Evolutionary conservation across 2,113 vertebrate genomes (phyloP).

Genomic region (Pithys albifrons): DNA sequence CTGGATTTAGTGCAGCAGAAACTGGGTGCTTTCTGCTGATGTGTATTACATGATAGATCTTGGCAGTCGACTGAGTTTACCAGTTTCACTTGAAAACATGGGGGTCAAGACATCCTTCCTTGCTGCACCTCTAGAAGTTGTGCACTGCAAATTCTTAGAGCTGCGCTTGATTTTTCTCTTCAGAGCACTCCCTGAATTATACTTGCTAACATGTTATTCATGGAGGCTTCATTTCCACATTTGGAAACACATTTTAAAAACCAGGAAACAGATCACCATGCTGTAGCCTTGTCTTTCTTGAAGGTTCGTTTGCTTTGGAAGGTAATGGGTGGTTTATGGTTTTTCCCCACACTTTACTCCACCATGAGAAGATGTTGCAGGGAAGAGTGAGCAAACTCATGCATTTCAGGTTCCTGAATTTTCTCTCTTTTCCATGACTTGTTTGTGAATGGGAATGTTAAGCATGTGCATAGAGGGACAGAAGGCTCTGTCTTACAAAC

Average conservation of each 20-base stretch:
- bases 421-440: not conserved
- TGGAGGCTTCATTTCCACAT: not conserved
- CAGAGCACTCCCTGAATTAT: not conserved
- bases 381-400: not conserved
- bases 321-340: not conserved
- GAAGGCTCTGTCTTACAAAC: not conserved
- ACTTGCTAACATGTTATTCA: not conserved
- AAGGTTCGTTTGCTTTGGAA: not conserved
- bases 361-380: not conserved
- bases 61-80: not conserved
- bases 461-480: not conserved
- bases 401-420: not conserved
- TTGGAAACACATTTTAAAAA: not conserved
- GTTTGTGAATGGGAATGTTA: not conserved
- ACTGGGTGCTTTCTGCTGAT: not conserved
- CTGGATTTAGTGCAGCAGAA: not conserved
- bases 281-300: not conserved
- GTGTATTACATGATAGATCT: not conserved
- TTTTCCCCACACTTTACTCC: not conserved
- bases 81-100: not conserved
- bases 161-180: not conserved
- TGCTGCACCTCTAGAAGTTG: not conserved
- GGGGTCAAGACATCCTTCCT: not conserved
- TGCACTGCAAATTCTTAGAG: not conserved
- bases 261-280: not conserved